Percentiles rank a stretch among this genome's conserved stretches.
These are phyloP conservation scores for Melanostigma gelatinosum DNA, from an alignment of 2,113 vertebrate genomes.

Conservation along the genomic window DNA sequence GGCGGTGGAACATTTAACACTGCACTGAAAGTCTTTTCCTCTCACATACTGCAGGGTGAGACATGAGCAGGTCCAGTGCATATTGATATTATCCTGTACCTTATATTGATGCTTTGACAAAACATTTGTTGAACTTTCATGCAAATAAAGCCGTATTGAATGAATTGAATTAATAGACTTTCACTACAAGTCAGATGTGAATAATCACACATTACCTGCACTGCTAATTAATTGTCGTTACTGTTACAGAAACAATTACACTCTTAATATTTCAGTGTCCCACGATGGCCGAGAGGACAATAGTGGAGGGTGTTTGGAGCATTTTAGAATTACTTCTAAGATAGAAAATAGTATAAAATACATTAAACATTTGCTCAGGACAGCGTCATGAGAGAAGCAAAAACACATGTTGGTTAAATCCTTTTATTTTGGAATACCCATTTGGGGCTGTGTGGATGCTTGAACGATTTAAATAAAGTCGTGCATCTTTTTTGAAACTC, in stretches of 20 bases:
- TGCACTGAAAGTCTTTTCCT: not conserved
- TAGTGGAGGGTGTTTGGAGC: not conserved
- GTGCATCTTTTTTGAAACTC: not conserved
- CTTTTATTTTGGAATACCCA: not conserved
- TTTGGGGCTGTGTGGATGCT: not conserved
- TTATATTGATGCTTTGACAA: not conserved
- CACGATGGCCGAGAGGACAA: not conserved
- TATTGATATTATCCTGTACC: no score
- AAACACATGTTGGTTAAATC: not conserved
- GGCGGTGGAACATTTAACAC: conserved; percentile 5
- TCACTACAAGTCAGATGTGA: no score
- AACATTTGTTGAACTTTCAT: not conserved
- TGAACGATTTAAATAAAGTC: not conserved
- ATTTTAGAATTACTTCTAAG: not conserved
- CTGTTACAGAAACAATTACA: not conserved
- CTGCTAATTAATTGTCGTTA: not conserved
- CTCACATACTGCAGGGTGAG: not conserved
- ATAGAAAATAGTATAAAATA: not conserved
- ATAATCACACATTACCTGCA: no score
- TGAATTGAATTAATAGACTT: no score
- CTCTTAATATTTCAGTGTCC: not conserved
- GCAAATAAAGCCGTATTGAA: not conserved
- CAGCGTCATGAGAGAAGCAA: not conserved
- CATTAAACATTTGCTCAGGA: not conserved
- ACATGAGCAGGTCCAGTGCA: not conserved